A percentile compares a stretch with the other conserved stretches of the same genome.
These are phyloP conservation scores for Anoura caudifer DNA, from an alignment of 2,113 vertebrate genomes.

Conservation along the genomic window DNA sequence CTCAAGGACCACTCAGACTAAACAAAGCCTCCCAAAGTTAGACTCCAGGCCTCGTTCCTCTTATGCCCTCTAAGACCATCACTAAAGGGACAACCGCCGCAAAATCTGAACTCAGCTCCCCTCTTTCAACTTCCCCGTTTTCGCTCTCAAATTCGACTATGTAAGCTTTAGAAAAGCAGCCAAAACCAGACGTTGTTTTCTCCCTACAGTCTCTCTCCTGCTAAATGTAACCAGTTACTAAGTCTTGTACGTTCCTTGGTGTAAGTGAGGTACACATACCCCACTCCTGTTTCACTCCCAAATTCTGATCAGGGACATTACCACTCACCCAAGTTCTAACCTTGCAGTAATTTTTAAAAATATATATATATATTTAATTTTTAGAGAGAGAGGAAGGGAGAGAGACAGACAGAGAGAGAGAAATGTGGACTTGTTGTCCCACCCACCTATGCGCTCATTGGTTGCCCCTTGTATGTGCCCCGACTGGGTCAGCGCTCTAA, in stretches of 20 bases:
- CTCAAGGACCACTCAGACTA: not conserved
- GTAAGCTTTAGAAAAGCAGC: not conserved
- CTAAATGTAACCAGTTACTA: not conserved
- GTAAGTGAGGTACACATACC: not conserved
- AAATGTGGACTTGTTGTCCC: no score
- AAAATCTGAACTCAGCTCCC: not conserved
- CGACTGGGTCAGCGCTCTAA: no score
- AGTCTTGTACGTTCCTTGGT: not conserved
- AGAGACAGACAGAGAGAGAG: no score
- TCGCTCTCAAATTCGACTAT: not conserved
- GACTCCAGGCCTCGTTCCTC: not conserved
- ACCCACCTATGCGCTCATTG: no score
- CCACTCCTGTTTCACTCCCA: not conserved
- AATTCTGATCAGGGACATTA: not conserved
- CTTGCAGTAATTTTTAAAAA: not conserved
- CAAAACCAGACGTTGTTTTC: not conserved
- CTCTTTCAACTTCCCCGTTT: not conserved
- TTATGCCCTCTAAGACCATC: not conserved
- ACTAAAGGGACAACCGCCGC: not conserved
- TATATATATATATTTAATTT: no score
- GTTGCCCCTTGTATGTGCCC: no score
- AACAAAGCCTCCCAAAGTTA: not conserved
- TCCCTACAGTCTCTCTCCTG: not conserved
- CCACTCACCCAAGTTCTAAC: not conserved
- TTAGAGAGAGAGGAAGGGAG: no score